These are phyloP conservation scores for Pseudochirops corinnae DNA, from an alignment of 2,797 vertebrate species.

Conservation along the genomic window DNA sequence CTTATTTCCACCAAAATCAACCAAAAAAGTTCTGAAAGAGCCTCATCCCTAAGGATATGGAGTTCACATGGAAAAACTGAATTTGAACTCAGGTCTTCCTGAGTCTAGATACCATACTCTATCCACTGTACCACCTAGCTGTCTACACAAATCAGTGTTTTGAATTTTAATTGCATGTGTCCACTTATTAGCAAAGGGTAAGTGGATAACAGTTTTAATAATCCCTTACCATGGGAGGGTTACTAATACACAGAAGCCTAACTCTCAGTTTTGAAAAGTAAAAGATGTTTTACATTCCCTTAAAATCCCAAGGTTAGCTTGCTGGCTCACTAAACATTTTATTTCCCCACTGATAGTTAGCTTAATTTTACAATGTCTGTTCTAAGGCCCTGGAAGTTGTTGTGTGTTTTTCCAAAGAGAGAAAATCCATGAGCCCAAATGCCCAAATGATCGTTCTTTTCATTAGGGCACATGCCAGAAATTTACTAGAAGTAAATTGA, in stretches of 20 bases:
- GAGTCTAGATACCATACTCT: not conserved
- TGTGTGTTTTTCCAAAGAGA: not conserved
- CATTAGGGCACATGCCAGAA: not conserved
- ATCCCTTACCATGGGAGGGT: not conserved
- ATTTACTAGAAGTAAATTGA: not conserved
- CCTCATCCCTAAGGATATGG: not conserved
- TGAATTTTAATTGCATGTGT: not conserved
- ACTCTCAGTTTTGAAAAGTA: not conserved
- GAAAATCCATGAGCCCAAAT: not conserved
- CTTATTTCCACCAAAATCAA: not conserved
- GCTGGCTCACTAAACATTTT: not conserved
- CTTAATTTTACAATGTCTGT: not conserved
- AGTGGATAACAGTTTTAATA: not conserved
- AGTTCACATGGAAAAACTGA: not conserved
- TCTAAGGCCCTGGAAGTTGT: not conserved
- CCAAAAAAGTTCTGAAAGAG: not conserved
- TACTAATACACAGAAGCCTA: not conserved
- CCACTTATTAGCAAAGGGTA: not conserved
- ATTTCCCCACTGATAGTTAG: not conserved
- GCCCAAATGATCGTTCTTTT: not conserved
- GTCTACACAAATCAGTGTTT: not conserved
- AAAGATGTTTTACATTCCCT: not conserved
- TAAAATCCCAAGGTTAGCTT: not conserved
- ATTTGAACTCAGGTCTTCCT: not conserved
- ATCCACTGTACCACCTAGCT: not conserved